These are phyloP conservation scores for Diabrotica virgifera DNA, from an alignment of 1,140 invertebrate species.

Conservation along the genomic window DNA sequence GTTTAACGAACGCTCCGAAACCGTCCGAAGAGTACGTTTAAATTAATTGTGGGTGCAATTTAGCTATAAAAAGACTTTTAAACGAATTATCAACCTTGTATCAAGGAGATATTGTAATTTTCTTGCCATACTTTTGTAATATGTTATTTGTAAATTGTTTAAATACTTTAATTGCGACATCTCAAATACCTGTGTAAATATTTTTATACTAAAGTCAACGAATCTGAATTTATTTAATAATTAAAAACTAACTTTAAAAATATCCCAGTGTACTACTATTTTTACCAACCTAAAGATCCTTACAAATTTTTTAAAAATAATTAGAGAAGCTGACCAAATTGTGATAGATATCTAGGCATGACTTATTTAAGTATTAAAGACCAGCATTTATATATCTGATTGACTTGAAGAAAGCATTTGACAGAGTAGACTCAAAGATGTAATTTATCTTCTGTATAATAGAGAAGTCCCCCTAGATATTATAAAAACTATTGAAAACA, in stretches of 20 bases:
- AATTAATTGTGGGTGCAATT: constrained; percentile 17
- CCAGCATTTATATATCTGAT: no score
- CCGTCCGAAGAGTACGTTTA: constrained; percentile 75
- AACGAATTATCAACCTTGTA: constrained; percentile 38
- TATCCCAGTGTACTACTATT: no score
- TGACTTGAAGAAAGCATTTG: no score
- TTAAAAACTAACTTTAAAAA: constrained; percentile 21
- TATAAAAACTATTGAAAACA: no score
- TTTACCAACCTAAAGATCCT: no score
- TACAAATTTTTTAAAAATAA: no score
- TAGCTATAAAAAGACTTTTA: constrained; percentile 18
- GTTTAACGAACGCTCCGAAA: constrained; percentile 68
- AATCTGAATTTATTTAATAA: constrained; percentile 18
- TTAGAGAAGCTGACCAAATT: no score
- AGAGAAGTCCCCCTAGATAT: no score
- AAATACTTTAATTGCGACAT: not conserved
- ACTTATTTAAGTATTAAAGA: no score
- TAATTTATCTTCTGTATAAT: no score
- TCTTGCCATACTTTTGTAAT: constrained; percentile 46
- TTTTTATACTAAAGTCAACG: constrained; percentile 21
- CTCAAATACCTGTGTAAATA: constrained; percentile 15
- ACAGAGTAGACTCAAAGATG: no score
- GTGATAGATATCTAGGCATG: no score
- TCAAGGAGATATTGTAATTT: constrained; percentile 39
- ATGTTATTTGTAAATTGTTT: constrained; percentile 32